Base-by-base conservation (phyloP, 2,888 invertebrate genomes). In the Aspidiotus destructor region DNA sequence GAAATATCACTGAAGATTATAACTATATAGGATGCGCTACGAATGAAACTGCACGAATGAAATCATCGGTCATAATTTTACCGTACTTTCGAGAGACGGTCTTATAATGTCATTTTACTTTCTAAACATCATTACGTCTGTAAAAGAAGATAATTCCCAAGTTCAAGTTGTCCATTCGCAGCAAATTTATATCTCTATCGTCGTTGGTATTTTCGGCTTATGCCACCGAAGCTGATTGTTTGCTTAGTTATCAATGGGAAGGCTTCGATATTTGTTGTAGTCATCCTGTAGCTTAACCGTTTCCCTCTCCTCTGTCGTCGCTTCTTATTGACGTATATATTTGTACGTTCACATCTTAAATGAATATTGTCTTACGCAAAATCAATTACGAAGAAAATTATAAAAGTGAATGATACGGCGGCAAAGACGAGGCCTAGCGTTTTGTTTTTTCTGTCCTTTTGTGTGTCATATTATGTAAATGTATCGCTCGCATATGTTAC, bases 81-180 rank as follows among this genome's bases (percentile, higher is more conserved):
- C 28, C 28, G 28, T 28, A 28, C 58, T 65, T 65, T 65, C 41
- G 44, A 42, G 16, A 54, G 44, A 64, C 17, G 16, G 44, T 58
- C 60, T 57, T 44, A 13, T 64, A 64, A 64, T 65, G 65, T 65
- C 65, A 65, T 65, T 58, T 48, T 48, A 65, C 65, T 65, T 65
- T 65, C 65, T 65, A 65, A 58, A 57, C 60, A 58, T 65, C 57
- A 64, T 64, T 57, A 42, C 57, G 41, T 28, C 52, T 52, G 63
- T 58, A 57, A 48, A 65, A 17, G 40, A 58, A 48, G 28, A n/a
- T 54, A 55, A 57, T 58, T 65, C 57, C 58, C 65, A 65, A 65
- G 65, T 65, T 65, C 65, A 65, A 15, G 44, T 64, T 44, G 57
- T 55, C 55, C 55, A 58, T 58, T 58, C 10, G 40, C 5, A 2